Evolutionary conservation across 2,888 invertebrate species (phyloP).

Genomic region (Leucophora obtusa): DNA sequence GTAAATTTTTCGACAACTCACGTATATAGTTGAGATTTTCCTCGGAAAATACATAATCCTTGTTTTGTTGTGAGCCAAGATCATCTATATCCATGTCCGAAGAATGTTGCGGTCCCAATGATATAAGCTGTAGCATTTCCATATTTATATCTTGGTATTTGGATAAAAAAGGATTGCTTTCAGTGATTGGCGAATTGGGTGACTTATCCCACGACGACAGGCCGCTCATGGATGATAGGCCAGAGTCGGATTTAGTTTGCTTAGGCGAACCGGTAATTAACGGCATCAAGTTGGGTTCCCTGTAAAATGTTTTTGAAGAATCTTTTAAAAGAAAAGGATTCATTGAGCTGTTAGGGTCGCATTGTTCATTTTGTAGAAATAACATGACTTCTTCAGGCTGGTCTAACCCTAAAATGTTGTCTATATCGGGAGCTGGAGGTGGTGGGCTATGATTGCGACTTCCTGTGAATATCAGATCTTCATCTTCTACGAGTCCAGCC

Average conservation of each 20-base stretch:
- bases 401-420: constrained; percentile 5
- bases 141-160: constrained; percentile 65
- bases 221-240: constrained; percentile 91
- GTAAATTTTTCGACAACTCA: constrained; percentile 78
- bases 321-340: constrained; percentile 70
- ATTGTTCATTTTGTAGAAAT: constrained; percentile 19
- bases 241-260: constrained; percentile 88
- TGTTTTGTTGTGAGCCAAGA: constrained; percentile 31
- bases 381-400: constrained; percentile 17
- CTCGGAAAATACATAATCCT: constrained; percentile 74
- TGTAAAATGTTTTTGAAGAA: not conserved
- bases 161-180: constrained; percentile 59
- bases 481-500: constrained; percentile 67
- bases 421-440: constrained; percentile 86
- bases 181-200: constrained; percentile 84
- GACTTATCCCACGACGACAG: constrained; percentile 92
- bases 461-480: constrained; percentile 26
- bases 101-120: constrained; percentile 7
- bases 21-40: constrained; percentile 78
- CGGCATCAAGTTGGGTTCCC: not conserved
- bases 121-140: constrained; percentile 60
- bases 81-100: constrained; percentile 14
- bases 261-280: constrained; percentile 64
- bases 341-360: constrained; percentile 59
- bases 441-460: constrained; percentile 85